Conservation (phyloP, 1,140 invertebrate genomes). For the Dryas iulia region DNA sequence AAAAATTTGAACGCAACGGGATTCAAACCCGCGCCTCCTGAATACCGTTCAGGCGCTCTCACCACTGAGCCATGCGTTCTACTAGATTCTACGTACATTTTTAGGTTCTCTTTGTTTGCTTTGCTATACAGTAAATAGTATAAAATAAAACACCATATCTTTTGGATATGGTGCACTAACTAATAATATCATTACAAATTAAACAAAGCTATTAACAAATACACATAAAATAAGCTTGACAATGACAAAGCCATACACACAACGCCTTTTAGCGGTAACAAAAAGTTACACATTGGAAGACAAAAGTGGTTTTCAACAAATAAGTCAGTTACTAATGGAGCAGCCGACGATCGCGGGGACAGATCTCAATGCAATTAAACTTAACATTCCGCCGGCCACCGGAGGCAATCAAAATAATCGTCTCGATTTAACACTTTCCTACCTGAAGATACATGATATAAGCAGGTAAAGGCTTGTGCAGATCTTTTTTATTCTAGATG, state of each 20-base stretch:
- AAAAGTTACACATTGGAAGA: slow-evolving; percentile 42
- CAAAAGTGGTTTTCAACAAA: slow-evolving; percentile 48
- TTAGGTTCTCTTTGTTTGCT: too few species aligned
- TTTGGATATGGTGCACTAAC: too few species aligned
- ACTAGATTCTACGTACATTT: too few species aligned
- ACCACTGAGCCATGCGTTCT: too few species aligned
- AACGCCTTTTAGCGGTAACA: slow-evolving; percentile 43
- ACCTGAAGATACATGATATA: slow-evolving; percentile 55
- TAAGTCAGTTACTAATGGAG: slow-evolving; percentile 64
- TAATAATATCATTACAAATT: too few species aligned
- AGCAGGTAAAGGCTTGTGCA: slow-evolving; percentile 6
- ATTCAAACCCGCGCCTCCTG: too few species aligned
- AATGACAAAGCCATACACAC: slow-evolving; percentile 38
- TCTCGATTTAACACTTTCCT: slow-evolving; percentile 67
- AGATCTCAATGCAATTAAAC: slow-evolving; percentile 61
- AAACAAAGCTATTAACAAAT: too few species aligned
- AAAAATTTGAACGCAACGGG: too few species aligned
- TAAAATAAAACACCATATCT: too few species aligned
- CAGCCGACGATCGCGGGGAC: slow-evolving; percentile 43
- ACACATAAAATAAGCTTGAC: slow-evolving; percentile 2
- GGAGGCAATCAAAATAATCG: slow-evolving; percentile 65
- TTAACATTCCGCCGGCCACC: slow-evolving; percentile 40
- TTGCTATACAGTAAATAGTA: too few species aligned
- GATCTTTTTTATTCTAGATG: neutral
- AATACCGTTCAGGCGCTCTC: too few species aligned